A percentile compares a stretch with the other conserved stretches of the same genome.
These are phyloP conservation scores for Anser brachyrhynchus DNA, from an alignment of 2,113 vertebrate species.

Conservation along the genomic window DNA sequence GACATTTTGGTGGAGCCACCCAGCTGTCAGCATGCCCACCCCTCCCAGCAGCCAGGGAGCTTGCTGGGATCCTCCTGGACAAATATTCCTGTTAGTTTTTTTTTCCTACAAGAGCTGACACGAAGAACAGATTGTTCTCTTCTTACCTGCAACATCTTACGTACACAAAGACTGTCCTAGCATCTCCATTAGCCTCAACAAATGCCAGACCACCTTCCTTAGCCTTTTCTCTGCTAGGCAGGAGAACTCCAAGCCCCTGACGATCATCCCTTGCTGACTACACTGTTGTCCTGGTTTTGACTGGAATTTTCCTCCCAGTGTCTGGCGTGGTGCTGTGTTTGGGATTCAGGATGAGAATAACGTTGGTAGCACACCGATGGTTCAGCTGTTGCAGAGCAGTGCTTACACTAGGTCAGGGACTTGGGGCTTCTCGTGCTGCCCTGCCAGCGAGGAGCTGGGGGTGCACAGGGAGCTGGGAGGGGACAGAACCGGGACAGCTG, in stretches of 20 bases:
- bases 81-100: not conserved
- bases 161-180: rapidly evolving
- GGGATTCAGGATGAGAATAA: not conserved
- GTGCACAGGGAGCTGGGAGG: too few relatives aligned
- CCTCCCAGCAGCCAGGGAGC: not conserved
- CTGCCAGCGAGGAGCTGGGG: too few relatives aligned
- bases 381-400: too few relatives aligned
- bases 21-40: rapidly evolving
- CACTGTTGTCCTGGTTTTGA: too few relatives aligned
- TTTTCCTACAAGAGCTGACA: not conserved
- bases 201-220: not conserved
- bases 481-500: too few relatives aligned
- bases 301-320: too few relatives aligned
- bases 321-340: not conserved
- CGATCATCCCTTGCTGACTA: not conserved
- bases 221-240: not conserved
- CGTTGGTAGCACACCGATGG: not conserved
- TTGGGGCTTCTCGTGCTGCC: too few relatives aligned
- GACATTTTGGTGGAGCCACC: not conserved
- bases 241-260: not conserved
- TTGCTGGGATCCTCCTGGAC: not conserved
- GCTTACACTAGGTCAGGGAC: too few relatives aligned
- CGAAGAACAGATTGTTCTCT: not conserved
- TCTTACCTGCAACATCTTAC: not conserved
- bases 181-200: not conserved